These are phyloP conservation scores for Delichon dasypus DNA, from an alignment of 2,797 vertebrate genomes.

Conservation along the genomic window DNA sequence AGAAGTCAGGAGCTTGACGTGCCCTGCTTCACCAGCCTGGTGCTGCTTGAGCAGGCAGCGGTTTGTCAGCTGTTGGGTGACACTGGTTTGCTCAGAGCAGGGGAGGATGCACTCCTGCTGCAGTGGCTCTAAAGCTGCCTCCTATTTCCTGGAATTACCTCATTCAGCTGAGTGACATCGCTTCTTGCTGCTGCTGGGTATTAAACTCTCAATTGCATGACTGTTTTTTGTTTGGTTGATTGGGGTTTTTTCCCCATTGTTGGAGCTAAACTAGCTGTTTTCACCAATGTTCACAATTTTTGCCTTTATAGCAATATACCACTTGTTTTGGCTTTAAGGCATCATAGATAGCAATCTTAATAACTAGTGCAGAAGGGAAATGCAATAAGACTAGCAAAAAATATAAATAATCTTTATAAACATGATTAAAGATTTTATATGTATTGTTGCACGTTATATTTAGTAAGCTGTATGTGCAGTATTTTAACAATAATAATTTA, in stretches of 20 bases:
- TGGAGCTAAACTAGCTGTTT: background rate
- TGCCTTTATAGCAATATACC: background rate
- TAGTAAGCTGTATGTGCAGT: background rate
- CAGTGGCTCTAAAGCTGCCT: background rate
- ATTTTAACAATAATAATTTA: background rate
- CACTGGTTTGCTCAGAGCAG: background rate
- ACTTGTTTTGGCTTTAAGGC: background rate
- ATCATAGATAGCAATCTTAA: background rate
- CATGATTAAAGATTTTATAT: background rate
- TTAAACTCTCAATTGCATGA: background rate
- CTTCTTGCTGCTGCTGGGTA: background rate
- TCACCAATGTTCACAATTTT: background rate
- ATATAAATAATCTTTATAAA: background rate
- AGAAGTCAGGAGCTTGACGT: background rate
- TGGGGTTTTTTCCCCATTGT: background rate
- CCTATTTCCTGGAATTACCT: background rate
- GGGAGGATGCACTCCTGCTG: background rate
- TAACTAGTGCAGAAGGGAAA: background rate
- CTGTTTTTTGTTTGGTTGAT: background rate
- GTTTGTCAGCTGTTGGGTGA: fast-evolving
- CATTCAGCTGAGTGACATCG: fast-evolving
- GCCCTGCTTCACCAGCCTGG: background rate
- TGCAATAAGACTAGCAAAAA: background rate
- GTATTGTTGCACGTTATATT: background rate
- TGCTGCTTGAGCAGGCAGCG: background rate